phyloP scores from a whole-genome alignment of 2,888 invertebrate genomes.

The Mesorhabditis belari region DNA sequence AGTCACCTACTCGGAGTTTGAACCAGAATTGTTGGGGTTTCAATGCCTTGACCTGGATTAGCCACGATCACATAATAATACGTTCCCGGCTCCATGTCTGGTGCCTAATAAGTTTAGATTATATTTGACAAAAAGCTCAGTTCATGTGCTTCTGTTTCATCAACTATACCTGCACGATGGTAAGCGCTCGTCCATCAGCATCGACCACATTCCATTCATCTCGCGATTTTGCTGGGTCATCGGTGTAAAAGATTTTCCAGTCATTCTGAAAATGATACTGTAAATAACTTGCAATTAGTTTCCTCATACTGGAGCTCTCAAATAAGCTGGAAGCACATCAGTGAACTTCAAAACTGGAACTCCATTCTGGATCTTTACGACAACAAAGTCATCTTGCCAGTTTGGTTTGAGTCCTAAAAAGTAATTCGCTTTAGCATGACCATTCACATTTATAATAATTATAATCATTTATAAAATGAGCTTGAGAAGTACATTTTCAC shows the following conservation, averaged over 20 bases:
- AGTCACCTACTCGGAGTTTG: constrained; percentile 42
- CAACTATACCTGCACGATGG: constrained; percentile 21
- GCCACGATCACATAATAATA: constrained; percentile 44
- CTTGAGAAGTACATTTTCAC: no score
- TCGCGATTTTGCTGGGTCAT: constrained; percentile 37
- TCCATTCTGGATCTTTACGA: constrained; percentile 41
- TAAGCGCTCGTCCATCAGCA: constrained; percentile 36
- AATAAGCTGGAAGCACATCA: constrained; percentile 42
- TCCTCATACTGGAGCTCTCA: constrained; percentile 32
- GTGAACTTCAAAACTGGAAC: constrained; percentile 39
- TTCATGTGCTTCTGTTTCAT: neutral
- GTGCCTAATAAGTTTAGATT: neutral
- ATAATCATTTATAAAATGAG: neutral
- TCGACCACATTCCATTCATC: constrained; percentile 40
- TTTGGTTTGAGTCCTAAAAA: constrained; percentile 32
- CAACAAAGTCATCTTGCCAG: constrained; percentile 45
- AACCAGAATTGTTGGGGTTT: constrained; percentile 42
- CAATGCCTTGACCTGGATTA: constrained; percentile 44
- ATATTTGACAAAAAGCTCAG: no score
- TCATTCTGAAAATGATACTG: constrained; percentile 26
- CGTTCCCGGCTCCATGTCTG: constrained; percentile 42
- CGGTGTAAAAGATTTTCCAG: constrained; percentile 45
- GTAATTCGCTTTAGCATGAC: neutral
- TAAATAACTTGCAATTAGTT: neutral
- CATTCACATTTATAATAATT: neutral